phyloP scores from a whole-genome alignment of 1,140 invertebrate genomes.

The Metopolophium dirhodum region DNA sequence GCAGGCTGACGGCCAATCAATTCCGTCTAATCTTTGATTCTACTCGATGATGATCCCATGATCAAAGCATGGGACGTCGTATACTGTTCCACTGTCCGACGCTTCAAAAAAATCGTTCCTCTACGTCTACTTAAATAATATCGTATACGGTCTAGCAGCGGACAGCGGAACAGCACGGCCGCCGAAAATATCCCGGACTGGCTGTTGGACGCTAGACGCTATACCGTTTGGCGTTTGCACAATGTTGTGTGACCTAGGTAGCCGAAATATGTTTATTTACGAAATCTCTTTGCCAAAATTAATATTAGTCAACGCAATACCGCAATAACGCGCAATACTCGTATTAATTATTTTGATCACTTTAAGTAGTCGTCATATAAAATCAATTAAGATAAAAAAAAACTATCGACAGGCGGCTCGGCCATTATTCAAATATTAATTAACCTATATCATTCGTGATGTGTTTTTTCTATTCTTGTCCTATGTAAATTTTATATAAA shows the following conservation, averaged over 20 bases:
- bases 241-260: not conserved
- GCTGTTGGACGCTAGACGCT: not conserved
- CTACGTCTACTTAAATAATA: not conserved
- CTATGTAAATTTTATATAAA: too few relatives aligned
- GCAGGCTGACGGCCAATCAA: too few relatives aligned
- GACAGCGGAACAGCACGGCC: not conserved
- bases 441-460: too few relatives aligned
- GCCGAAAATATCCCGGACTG: not conserved
- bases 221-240: not conserved
- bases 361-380: too few relatives aligned
- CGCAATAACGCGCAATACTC: too few relatives aligned
- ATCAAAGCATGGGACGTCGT: not conserved
- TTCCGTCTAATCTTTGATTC: too few relatives aligned
- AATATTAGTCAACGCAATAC: not conserved
- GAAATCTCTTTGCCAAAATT: not conserved
- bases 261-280: not conserved
- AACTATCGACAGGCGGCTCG: too few relatives aligned
- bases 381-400: too few relatives aligned
- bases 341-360: too few relatives aligned
- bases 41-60: not conserved
- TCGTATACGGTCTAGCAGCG: not conserved
- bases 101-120: not conserved
- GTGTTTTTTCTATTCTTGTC: too few relatives aligned
- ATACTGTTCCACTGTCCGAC: not conserved
- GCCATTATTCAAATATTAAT: too few relatives aligned